phyloP scores from a whole-genome alignment of 2,797 vertebrate genomes.

The Darevskia nairensis region DNA sequence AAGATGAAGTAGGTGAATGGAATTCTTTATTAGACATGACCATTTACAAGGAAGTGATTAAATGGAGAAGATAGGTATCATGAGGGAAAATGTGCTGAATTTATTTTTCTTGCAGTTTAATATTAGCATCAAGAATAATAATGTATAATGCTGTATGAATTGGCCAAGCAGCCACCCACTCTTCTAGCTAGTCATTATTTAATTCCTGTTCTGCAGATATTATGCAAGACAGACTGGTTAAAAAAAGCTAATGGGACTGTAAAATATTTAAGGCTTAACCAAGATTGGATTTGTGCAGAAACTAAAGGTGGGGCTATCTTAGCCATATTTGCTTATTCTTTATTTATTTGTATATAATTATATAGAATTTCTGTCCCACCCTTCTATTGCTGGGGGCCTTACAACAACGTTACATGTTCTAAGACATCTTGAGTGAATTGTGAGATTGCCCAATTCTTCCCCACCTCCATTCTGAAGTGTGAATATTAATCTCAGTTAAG shows the following conservation, averaged over 20 bases:
- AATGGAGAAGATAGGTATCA: slow-evolving; percentile 31
- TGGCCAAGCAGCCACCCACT: slow-evolving; percentile 9
- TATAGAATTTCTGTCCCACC: no score
- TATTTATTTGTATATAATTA: no score
- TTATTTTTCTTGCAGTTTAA: slow-evolving; percentile 42
- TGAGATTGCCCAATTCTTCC: background rate
- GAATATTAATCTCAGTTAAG: background rate
- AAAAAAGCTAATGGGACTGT: background rate
- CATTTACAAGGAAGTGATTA: slow-evolving; percentile 43
- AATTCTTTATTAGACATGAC: slow-evolving; percentile 51
- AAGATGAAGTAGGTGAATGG: slow-evolving; percentile 26
- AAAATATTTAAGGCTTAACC: background rate
- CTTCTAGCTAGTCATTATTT: background rate
- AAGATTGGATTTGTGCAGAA: background rate
- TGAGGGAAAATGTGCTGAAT: slow-evolving; percentile 29
- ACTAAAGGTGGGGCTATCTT: background rate
- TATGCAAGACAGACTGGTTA: background rate
- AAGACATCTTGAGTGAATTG: background rate
- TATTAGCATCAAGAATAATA: slow-evolving; percentile 43
- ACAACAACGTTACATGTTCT: no score
- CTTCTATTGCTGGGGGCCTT: no score
- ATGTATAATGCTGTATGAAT: background rate
- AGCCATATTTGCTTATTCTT: background rate
- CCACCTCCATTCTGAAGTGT: background rate
- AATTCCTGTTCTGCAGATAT: background rate